These are phyloP conservation scores for Bombyx huttoni DNA, from an alignment of 2,888 invertebrate genomes.

Conservation along the genomic window DNA sequence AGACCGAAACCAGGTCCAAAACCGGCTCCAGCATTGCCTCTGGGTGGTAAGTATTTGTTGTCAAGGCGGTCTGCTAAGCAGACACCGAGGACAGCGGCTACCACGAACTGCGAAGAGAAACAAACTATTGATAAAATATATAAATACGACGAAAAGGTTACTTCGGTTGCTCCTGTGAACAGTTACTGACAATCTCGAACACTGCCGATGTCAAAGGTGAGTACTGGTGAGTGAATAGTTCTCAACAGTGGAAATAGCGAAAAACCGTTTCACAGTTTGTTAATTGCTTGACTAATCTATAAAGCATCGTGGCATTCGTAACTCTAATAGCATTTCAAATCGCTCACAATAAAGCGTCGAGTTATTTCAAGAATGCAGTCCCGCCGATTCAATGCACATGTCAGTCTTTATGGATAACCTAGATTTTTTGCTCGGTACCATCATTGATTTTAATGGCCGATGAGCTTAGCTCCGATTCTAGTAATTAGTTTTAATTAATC, in stretches of 20 bases:
- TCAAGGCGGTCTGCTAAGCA: slow-evolving; percentile 62
- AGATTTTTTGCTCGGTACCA: neutral
- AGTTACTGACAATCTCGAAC: too few species aligned
- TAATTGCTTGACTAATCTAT: too few species aligned
- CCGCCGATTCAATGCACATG: neutral
- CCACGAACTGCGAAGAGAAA: slow-evolving; percentile 37
- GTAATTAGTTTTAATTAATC: slow-evolving; percentile 3
- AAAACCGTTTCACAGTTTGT: too few species aligned
- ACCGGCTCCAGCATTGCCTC: slow-evolving; percentile 54
- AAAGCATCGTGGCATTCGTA: too few species aligned
- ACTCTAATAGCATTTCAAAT: too few species aligned
- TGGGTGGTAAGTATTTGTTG: slow-evolving; percentile 64
- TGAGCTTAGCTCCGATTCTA: neutral
- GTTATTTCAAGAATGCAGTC: neutral
- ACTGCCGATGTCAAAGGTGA: too few species aligned
- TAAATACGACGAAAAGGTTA: too few species aligned
- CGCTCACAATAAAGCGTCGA: neutral
- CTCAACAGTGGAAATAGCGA: too few species aligned
- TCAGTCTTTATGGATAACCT: neutral
- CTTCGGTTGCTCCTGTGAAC: too few species aligned
- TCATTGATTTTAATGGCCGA: neutral
- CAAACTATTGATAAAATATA: neutral
- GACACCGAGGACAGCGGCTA: slow-evolving; percentile 54
- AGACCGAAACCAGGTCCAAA: slow-evolving; percentile 37
- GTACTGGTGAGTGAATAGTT: too few species aligned